phyloP scores from a whole-genome alignment of 2,797 vertebrate species.

The Chaetophractus vellerosus region DNA sequence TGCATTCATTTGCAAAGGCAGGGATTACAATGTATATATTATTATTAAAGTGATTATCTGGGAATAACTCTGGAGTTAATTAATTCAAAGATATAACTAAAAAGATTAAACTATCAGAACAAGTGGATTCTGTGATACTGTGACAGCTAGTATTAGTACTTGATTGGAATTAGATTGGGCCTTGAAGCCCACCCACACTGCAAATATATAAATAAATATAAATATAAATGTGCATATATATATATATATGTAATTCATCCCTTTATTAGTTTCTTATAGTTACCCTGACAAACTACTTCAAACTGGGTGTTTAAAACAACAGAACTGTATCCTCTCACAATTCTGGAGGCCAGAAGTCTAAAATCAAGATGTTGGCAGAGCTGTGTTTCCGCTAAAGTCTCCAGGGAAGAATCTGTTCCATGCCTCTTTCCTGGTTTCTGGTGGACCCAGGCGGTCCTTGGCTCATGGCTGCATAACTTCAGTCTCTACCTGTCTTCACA shows the following conservation, averaged over 20 bases:
- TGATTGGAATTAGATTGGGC: not conserved
- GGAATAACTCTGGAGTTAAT: not conserved
- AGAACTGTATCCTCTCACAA: too few species aligned
- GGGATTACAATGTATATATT: not conserved
- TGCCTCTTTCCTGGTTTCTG: too few species aligned
- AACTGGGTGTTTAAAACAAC: too few species aligned
- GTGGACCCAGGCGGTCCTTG: too few species aligned
- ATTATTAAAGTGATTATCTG: slow-evolving; percentile 47
- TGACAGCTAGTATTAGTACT: not conserved
- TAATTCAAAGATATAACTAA: slow-evolving; percentile 41
- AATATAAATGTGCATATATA: not conserved
- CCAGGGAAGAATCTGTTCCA: too few species aligned
- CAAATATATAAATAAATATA: not conserved
- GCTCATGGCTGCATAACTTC: too few species aligned
- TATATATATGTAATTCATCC: not conserved
- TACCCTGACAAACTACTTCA: too few species aligned
- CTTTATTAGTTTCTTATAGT: too few species aligned
- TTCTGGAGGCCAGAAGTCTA: too few species aligned
- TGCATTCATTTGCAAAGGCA: not conserved
- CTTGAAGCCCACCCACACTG: not conserved
- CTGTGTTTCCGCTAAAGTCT: too few species aligned
- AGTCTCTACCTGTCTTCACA: too few species aligned
- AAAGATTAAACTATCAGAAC: not conserved
- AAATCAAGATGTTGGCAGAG: too few species aligned
- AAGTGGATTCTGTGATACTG: not conserved